phyloP scores from a whole-genome alignment of 2,113 vertebrate species.

The Daphoenositta chrysoptera region DNA sequence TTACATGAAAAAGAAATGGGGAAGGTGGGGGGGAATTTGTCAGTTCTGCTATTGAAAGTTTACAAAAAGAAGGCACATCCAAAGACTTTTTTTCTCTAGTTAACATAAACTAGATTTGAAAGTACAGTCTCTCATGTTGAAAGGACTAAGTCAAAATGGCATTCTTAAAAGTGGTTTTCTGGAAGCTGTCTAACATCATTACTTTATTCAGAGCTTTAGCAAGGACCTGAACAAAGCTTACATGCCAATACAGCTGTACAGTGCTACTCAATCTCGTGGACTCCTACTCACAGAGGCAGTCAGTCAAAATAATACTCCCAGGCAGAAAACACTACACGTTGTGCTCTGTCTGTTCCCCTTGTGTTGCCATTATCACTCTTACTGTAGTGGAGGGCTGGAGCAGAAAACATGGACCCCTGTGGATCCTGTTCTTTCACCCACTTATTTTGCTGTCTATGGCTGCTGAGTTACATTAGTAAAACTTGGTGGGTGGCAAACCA shows the following conservation, averaged over 20 bases:
- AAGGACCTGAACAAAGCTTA: neutral
- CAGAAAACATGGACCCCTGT: neutral
- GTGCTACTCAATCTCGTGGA: neutral
- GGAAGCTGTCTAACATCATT: neutral
- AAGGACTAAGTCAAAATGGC: neutral
- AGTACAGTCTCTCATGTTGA: neutral
- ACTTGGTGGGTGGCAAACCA: neutral
- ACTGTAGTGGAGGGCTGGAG: accelerated
- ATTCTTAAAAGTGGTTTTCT: neutral
- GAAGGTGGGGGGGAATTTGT: neutral
- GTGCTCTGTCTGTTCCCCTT: neutral
- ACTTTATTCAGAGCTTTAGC: neutral
- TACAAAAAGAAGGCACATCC: neutral
- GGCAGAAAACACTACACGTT: accelerated
- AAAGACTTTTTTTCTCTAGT: neutral
- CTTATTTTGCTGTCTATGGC: neutral
- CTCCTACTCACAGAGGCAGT: neutral
- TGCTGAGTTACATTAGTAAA: neutral
- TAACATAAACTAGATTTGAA: neutral
- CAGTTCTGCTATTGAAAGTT: neutral
- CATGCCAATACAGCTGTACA: neutral
- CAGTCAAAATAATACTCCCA: neutral
- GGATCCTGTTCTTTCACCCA: neutral
- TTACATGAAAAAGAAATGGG: neutral
- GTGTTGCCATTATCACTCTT: neutral